These are phyloP conservation scores for Pteropus rufus DNA, from an alignment of 2,797 vertebrate genomes.

Conservation along the genomic window DNA sequence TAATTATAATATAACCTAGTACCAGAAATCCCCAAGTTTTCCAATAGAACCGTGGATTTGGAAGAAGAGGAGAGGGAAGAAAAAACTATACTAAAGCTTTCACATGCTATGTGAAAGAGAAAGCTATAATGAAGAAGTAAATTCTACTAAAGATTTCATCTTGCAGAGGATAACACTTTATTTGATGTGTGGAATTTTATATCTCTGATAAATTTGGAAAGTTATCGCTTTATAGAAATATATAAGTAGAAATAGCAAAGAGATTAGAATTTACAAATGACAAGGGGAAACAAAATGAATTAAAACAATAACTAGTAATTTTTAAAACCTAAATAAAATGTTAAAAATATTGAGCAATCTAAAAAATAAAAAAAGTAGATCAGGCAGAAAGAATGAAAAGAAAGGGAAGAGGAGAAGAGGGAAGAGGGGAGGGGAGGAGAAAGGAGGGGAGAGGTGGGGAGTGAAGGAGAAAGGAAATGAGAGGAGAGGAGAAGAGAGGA, in stretches of 20 bases:
- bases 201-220: not conserved
- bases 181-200: not conserved
- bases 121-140: not conserved
- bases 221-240: not conserved
- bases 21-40: not conserved
- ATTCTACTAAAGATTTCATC: not conserved
- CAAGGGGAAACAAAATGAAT: not conserved
- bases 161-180: not conserved
- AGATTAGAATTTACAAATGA: not conserved
- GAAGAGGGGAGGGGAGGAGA: rapidly evolving
- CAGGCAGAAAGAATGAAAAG: not conserved
- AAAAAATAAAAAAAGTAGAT: not conserved
- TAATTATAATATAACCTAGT: not conserved
- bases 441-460: rapidly evolving
- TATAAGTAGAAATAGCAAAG: not conserved
- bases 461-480: too few species aligned
- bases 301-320: not conserved
- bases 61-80: not conserved
- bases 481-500: too few species aligned
- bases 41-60: not conserved
- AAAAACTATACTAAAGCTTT: not conserved
- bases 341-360: not conserved
- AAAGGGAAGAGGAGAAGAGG: not conserved
- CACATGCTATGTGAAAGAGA: not conserved
- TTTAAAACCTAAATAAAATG: not conserved